A percentile compares a stretch with the other conserved stretches of the same genome.
These are phyloP conservation scores for Zaprionus africanus DNA, from an alignment of 1,140 invertebrate species.

Conservation along the genomic window DNA sequence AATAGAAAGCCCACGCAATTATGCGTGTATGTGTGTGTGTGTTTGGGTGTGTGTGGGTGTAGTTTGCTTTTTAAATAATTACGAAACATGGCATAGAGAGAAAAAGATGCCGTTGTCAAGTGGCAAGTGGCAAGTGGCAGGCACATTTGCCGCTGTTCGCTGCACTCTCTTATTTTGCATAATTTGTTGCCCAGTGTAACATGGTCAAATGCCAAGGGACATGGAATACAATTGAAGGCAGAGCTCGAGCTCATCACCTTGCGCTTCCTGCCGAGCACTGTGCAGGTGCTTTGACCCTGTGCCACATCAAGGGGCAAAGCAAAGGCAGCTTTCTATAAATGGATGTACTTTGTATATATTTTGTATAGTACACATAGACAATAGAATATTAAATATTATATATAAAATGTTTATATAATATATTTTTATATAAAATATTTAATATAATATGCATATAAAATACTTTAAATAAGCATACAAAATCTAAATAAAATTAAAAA, in stretches of 20 bases:
- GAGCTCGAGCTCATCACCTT: constrained; percentile 4
- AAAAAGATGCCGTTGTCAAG: constrained; percentile 12
- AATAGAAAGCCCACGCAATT: constrained; percentile 55
- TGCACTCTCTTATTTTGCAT: constrained; percentile 27
- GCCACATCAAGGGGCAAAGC: neutral
- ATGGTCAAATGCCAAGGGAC: constrained; percentile 23
- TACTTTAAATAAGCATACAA: neutral
- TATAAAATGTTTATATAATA: too few relatives aligned
- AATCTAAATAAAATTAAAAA: constrained; percentile 12
- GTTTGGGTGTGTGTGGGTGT: constrained; percentile 28
- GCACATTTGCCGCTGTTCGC: constrained; percentile 1
- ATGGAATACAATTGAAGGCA: constrained; percentile 12
- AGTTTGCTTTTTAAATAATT: constrained; percentile 71
- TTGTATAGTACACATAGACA: too few relatives aligned
- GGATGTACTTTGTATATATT: too few relatives aligned
- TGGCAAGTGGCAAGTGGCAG: constrained; percentile 18
- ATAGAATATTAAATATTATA: too few relatives aligned
- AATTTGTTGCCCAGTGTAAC: constrained; percentile 31
- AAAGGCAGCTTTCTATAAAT: neutral
- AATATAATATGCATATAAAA: too few relatives aligned
- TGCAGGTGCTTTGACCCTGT: constrained; percentile 31
- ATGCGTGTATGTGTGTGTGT: constrained; percentile 27
- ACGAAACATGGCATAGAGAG: constrained; percentile 41
- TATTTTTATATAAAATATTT: too few relatives aligned
- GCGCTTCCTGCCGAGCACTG: neutral